Percentiles rank a stretch among this genome's conserved stretches.
Evolutionary conservation across 1,140 invertebrate species (phyloP).

Genomic region (Eubasilissa regina): DNA sequence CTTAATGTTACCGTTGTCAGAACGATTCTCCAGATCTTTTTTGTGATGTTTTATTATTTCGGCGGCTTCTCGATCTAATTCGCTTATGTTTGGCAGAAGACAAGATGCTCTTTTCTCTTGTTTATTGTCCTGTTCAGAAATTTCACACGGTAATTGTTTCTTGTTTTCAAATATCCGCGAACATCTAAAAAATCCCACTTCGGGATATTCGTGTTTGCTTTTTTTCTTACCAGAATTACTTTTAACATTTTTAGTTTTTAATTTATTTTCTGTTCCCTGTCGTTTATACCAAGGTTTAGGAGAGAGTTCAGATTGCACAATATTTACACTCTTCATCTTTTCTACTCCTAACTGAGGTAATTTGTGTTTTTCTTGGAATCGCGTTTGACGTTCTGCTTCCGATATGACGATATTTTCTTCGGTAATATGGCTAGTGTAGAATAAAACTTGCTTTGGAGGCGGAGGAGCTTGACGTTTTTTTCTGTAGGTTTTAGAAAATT

Average conservation of each 20-base stretch:
- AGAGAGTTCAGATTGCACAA: constrained; percentile 62
- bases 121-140: constrained; percentile 46
- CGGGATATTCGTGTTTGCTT: constrained; percentile 58
- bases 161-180: constrained; percentile 65
- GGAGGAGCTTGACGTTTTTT: constrained; percentile 76
- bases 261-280: constrained; percentile 56
- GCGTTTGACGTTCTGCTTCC: constrained; percentile 21
- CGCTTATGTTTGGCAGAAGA: constrained; percentile 85
- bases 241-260: constrained; percentile 63
- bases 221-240: constrained; percentile 58
- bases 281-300: constrained; percentile 80
- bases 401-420: background rate
- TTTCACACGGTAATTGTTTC: constrained; percentile 54
- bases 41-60: constrained; percentile 76
- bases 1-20: constrained; percentile 2
- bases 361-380: constrained; percentile 42
- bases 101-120: constrained; percentile 61
- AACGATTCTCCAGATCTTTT: constrained; percentile 29
- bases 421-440: constrained; percentile 36
- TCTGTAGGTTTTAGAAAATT: constrained; percentile 66
- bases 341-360: constrained; percentile 31
- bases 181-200: constrained; percentile 63
- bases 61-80: constrained; percentile 83
- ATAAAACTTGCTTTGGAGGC: constrained; percentile 67
- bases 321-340: constrained; percentile 17